Percentiles rank a stretch among this genome's conserved stretches.
Evolutionary conservation across 1,140 invertebrate species (phyloP).

Genomic region (Drosophila ficusphila): DNA sequence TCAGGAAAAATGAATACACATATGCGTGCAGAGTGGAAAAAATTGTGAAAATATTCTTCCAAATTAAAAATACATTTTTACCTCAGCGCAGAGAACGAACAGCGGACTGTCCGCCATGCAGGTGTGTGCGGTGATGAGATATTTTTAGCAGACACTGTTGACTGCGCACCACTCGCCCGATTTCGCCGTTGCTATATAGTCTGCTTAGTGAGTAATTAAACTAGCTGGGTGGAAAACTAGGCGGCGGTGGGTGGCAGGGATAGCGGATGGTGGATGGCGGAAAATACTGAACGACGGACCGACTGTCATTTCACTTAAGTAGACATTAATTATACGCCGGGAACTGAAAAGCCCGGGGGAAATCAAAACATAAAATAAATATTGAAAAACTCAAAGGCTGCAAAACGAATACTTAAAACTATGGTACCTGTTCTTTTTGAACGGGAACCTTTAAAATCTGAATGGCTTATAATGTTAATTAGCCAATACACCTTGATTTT

Average conservation of each 20-base stretch:
- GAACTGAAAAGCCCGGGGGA: conserved; percentile 32
- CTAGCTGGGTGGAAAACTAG: conserved; percentile 33
- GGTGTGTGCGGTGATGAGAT: conserved; percentile 72
- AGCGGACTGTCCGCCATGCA: conserved; percentile 48
- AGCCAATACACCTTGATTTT: not conserved
- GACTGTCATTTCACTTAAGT: conserved; percentile 75
- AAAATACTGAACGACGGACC: conserved; percentile 42
- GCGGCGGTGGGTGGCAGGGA: not conserved
- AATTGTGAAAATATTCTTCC: conserved; percentile 69
- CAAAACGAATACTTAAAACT: not conserved
- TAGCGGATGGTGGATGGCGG: not conserved
- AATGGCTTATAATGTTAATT: not conserved
- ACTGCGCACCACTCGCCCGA: conserved; percentile 65
- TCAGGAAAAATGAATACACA: conserved; percentile 19
- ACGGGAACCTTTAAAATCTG: too few relatives aligned
- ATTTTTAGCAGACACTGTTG: conserved; percentile 64
- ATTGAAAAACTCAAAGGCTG: conserved; percentile 7
- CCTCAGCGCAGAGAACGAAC: conserved; percentile 51
- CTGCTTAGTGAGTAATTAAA: conserved; percentile 81
- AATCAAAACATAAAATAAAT: conserved; percentile 23
- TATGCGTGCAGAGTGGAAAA: conserved; percentile 12
- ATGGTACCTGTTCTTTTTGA: not conserved
- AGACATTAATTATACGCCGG: conserved; percentile 76
- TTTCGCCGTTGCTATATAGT: conserved; percentile 46
- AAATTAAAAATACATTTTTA: conserved; percentile 82